Evolutionary conservation across 2,113 vertebrate species (phyloP).

Genomic region (Epinephelus cyanopodus): DNA sequence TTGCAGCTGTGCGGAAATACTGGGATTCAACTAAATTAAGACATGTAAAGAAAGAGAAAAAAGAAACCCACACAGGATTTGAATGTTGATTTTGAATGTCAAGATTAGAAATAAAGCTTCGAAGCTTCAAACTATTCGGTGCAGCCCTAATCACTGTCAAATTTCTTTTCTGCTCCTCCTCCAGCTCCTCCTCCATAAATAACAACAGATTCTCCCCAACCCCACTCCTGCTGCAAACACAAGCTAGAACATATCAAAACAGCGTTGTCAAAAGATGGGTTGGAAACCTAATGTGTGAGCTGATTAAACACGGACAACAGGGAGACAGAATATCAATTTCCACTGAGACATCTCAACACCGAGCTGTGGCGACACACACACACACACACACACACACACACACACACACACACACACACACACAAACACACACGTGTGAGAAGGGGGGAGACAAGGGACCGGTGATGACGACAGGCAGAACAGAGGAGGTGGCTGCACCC

Average conservation of each 20-base stretch:
- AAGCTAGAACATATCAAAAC: constrained; percentile 50
- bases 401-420: background rate
- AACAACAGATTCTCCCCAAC: constrained; percentile 50
- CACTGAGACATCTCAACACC: constrained; percentile 55
- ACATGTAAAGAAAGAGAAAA: no score
- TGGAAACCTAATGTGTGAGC: constrained; percentile 54
- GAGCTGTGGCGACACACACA: constrained; percentile 28
- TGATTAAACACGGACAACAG: constrained; percentile 74
- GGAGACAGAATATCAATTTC: constrained; percentile 75
- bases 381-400: no score
- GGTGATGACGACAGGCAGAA: constrained; percentile 54
- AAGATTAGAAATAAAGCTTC: no score
- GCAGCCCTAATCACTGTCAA: no score
- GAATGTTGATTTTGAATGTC: no score
- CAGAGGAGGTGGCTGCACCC: constrained; percentile 18
- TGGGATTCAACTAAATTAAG: no score
- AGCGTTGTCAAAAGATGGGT: constrained; percentile 45
- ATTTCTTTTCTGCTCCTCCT: constrained; percentile 41
- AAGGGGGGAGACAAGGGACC: background rate
- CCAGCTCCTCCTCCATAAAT: constrained; percentile 46
- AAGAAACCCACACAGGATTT: no score
- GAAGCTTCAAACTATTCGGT: no score
- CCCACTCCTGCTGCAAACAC: constrained; percentile 24
- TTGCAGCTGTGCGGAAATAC: no score
- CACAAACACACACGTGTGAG: background rate